Percentiles rank a stretch among this genome's conserved stretches.
These are phyloP conservation scores for Melanerpes formicivorus DNA, from an alignment of 2,113 vertebrate genomes.

Conservation along the genomic window DNA sequence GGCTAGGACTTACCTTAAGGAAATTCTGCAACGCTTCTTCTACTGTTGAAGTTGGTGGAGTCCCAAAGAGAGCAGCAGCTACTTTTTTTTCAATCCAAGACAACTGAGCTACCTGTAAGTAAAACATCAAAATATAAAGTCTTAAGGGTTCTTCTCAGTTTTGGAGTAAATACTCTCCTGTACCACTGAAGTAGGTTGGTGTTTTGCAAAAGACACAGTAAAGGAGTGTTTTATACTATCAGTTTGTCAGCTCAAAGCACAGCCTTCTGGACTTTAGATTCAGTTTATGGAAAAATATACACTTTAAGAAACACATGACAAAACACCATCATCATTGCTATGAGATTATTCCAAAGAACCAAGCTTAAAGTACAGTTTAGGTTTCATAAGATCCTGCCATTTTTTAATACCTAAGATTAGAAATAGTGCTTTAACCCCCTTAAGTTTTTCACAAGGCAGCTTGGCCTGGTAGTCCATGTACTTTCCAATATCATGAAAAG, in stretches of 20 bases:
- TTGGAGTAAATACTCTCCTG: background rate
- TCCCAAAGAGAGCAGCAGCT: conserved; percentile 89
- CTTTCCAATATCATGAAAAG: background rate
- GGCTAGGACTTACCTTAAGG: conserved; percentile 82
- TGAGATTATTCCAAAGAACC: background rate
- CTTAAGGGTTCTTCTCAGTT: background rate
- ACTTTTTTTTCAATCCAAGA: conserved; percentile 97
- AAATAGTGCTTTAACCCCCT: background rate
- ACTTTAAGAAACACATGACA: background rate
- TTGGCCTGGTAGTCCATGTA: background rate
- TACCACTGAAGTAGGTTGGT: fast-evolving
- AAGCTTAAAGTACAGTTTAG: background rate
- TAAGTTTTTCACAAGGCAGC: background rate
- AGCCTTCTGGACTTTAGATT: background rate
- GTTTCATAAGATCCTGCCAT: background rate
- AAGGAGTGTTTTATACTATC: background rate
- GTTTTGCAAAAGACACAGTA: background rate
- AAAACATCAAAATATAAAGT: background rate
- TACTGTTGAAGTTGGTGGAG: conserved; percentile 88
- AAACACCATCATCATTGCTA: background rate
- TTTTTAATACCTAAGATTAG: background rate
- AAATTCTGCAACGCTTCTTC: conserved; percentile 90
- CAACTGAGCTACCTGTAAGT: conserved; percentile 87
- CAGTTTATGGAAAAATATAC: background rate
- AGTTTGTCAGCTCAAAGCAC: background rate